A percentile compares a stretch with the other conserved stretches of the same genome.
Evolutionary conservation across 2,888 invertebrate species (phyloP).

Genomic region (Pilophorus perplexus): DNA sequence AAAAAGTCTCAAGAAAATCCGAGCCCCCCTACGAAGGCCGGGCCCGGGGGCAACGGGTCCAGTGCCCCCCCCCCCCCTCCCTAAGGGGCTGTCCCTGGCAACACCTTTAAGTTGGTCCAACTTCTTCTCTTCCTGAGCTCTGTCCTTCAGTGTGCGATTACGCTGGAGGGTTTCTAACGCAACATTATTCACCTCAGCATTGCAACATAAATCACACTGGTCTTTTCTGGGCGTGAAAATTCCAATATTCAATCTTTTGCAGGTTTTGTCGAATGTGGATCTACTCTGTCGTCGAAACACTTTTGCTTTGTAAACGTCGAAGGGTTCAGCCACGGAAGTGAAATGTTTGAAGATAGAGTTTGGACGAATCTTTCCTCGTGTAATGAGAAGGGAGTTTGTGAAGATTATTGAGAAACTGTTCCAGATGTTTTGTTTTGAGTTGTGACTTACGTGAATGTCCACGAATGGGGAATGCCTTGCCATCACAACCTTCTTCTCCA

Average conservation of each 20-base stretch:
- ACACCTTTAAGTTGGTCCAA: conserved; percentile 11
- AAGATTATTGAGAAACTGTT: neutral
- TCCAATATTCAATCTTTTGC: conserved; percentile 12
- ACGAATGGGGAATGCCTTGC: neutral
- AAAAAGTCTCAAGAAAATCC: too few relatives aligned
- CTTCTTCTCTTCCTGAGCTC: conserved; percentile 15
- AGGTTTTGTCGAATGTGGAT: conserved; percentile 15
- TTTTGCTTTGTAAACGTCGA: conserved; percentile 14
- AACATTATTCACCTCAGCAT: neutral
- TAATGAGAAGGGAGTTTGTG: conserved; percentile 17
- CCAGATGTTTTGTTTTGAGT: neutral
- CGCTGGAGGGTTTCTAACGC: neutral
- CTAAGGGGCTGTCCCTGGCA: neutral
- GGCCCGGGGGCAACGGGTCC: too few relatives aligned
- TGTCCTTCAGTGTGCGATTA: conserved; percentile 13
- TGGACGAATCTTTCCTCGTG: neutral
- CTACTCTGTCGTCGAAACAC: too few relatives aligned
- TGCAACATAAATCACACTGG: conserved; percentile 9
- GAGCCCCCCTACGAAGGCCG: too few relatives aligned
- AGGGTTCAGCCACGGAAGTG: neutral
- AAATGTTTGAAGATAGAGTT: conserved; percentile 1
- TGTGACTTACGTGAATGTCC: neutral
- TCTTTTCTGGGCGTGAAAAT: conserved; percentile 7
- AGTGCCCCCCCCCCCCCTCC: too few relatives aligned
- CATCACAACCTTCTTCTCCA: neutral